Evolutionary conservation across 2,113 vertebrate genomes (phyloP), one percentile per base, ranked within the genome.

Genomic region (Vulpes vulpes): DNA sequence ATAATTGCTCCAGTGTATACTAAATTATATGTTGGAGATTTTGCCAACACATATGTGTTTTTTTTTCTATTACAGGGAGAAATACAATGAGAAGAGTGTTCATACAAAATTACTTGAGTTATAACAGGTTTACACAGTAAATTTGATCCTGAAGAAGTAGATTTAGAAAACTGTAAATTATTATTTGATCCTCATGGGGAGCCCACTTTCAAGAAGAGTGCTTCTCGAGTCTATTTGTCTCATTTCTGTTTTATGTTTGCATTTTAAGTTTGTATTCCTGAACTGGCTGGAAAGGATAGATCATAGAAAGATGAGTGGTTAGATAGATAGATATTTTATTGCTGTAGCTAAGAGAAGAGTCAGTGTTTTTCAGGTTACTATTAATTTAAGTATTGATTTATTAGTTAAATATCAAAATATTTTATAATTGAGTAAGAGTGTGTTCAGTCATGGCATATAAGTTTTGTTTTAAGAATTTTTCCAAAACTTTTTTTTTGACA

Each of bases 251-350:
- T n/a, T 25, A n/a, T 22, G 2, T 86, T 90, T 80, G 2, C 8
- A 59, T 84, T 88, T 95, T 94, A 94, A 90, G 35, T 6, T n/a
- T 51, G 38, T 92, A 71, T 91, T 67, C 23, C n/a, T 84, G 23
- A 57, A 16, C 11, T 38, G 67, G 8, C 2, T 59, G 55, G 32
- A 53, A n/a, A 30, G 51, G 8, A 53, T 12, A 73, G 1, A 9
- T 2, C 22, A 22, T 3, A 53, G n/a, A 53, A 25, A 10, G 38
- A 74, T 7, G 49, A 55, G 35, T 3, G 23, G 23, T 6, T 30
- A 7, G 27, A 51, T 14, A 43, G 0, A 23, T 20, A 71, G 32
- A 11, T 27, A 53, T 55, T 79, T 57, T 25, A 85, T 30, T 51
- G 2, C 30, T 55, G 35, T 71, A 84, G 11, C 62, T 71, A 64